phyloP scores from a whole-genome alignment of 2,888 invertebrate genomes.

The Drosophila mimetica region DNA sequence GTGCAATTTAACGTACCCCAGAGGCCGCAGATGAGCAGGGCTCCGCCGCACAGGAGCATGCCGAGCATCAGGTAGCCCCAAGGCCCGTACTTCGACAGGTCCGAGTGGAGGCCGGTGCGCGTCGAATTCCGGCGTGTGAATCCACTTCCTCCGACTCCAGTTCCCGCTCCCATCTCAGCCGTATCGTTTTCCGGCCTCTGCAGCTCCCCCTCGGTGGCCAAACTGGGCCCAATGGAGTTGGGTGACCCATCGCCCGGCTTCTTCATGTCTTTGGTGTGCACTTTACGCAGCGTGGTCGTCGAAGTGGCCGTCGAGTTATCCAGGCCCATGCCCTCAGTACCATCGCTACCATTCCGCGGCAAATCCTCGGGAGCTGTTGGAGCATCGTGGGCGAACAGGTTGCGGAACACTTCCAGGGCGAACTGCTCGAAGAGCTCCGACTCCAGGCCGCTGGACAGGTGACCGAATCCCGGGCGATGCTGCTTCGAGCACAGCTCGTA shows the following conservation, averaged over 20 bases:
- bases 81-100: constrained; percentile 89
- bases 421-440: constrained; percentile 83
- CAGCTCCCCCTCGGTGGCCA: constrained; percentile 17
- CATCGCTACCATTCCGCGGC: constrained; percentile 26
- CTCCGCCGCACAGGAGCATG: constrained; percentile 89
- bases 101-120: constrained; percentile 85
- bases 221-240: constrained; percentile 55
- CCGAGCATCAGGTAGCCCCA: constrained; percentile 91
- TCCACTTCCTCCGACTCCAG: constrained; percentile 62
- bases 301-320: constrained; percentile 35
- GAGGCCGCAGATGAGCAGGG: constrained; percentile 89
- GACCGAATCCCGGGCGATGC: constrained; percentile 75
- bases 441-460: constrained; percentile 76
- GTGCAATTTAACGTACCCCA: constrained; percentile 85
- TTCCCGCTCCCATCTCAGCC: constrained; percentile 34
- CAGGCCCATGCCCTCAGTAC: neutral
- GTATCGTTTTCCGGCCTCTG: constrained; percentile 59
- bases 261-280: constrained; percentile 68
- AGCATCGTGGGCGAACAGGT: constrained; percentile 81
- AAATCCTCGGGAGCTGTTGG: constrained; percentile 62
- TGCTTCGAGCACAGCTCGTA: constrained; percentile 82
- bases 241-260: constrained; percentile 60
- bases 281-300: constrained; percentile 74
- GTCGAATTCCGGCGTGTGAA: constrained; percentile 81
- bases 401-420: constrained; percentile 83